Evolutionary conservation across 2,113 vertebrate species (phyloP).

Genomic region (Ceyx cyanopectus): DNA sequence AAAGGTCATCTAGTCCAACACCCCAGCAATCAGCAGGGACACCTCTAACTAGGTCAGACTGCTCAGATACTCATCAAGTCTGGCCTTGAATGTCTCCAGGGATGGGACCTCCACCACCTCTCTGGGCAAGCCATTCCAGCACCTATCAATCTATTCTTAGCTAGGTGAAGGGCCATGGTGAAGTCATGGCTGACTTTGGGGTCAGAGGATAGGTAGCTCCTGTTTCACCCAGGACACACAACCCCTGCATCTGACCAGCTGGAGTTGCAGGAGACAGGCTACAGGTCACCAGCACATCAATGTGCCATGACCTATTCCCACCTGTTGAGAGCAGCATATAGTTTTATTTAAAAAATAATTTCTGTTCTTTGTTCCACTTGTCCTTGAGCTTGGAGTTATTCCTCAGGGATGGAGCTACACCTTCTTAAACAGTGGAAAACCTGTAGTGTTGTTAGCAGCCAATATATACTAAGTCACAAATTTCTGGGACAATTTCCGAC

Average conservation of each 20-base stretch:
- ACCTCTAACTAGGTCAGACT: too few species aligned
- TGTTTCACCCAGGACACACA: not conserved
- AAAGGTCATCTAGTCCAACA: too few species aligned
- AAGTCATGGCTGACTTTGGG: not conserved
- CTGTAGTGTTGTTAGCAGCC: not conserved
- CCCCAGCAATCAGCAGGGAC: too few species aligned
- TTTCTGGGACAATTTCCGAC: not conserved
- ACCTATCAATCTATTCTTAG: too few species aligned
- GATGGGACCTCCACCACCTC: too few species aligned
- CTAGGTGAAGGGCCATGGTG: not conserved
- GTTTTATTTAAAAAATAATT: not conserved
- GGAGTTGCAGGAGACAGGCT: accelerated
- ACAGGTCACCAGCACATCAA: not conserved
- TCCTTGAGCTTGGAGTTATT: not conserved
- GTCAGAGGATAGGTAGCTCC: not conserved
- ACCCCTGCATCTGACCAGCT: not conserved
- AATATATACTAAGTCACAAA: not conserved
- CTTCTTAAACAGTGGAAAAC: not conserved
- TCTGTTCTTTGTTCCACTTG: not conserved
- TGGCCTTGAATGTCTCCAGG: too few species aligned
- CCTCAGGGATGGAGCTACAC: not conserved
- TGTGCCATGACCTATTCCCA: not conserved
- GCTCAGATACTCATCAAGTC: too few species aligned
- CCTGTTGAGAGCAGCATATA: not conserved
- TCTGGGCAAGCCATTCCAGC: too few species aligned